A percentile compares a stretch with the other conserved stretches of the same genome.
These are phyloP conservation scores for Venustaconcha ellipsiformis DNA, from an alignment of 1,140 invertebrate genomes.

Conservation along the genomic window DNA sequence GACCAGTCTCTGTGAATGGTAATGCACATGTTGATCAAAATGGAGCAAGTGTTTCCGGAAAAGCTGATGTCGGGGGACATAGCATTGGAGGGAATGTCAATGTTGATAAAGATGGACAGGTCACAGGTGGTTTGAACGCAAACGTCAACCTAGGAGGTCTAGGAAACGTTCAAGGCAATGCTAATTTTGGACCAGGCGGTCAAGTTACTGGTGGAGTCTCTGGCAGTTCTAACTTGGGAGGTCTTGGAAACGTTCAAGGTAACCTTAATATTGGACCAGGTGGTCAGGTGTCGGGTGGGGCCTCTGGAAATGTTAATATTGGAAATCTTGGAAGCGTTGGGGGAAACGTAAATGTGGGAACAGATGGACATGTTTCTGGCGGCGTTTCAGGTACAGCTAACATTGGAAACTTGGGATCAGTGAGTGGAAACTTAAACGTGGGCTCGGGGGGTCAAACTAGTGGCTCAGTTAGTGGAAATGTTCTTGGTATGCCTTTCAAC, in stretches of 20 bases:
- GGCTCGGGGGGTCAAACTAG: too few relatives aligned
- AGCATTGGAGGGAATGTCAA: slow-evolving; percentile 10
- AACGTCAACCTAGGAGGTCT: background rate
- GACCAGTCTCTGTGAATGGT: background rate
- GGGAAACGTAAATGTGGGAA: too few relatives aligned
- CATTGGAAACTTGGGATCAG: too few relatives aligned
- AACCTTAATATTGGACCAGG: background rate
- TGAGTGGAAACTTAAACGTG: too few relatives aligned
- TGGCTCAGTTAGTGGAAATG: too few relatives aligned
- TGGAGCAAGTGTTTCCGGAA: background rate
- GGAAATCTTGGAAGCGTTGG: too few relatives aligned
- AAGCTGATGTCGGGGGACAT: background rate
- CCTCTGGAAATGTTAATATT: too few relatives aligned
- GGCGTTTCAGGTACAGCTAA: too few relatives aligned
- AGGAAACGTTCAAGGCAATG: slow-evolving; percentile 5
- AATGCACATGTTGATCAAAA: slow-evolving; percentile 8
- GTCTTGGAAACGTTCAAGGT: background rate
- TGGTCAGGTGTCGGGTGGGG: background rate
- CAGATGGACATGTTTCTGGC: too few relatives aligned
- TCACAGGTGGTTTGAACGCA: slow-evolving; percentile 1
- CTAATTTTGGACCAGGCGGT: slow-evolving; percentile 5
- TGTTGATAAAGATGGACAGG: slow-evolving; percentile 2
- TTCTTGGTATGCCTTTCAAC: too few relatives aligned
- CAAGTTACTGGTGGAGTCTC: background rate
- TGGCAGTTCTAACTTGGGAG: slow-evolving; percentile 1